Conservation (phyloP, 2,113 vertebrate genomes). For the Hypanus sabinus region DNA sequence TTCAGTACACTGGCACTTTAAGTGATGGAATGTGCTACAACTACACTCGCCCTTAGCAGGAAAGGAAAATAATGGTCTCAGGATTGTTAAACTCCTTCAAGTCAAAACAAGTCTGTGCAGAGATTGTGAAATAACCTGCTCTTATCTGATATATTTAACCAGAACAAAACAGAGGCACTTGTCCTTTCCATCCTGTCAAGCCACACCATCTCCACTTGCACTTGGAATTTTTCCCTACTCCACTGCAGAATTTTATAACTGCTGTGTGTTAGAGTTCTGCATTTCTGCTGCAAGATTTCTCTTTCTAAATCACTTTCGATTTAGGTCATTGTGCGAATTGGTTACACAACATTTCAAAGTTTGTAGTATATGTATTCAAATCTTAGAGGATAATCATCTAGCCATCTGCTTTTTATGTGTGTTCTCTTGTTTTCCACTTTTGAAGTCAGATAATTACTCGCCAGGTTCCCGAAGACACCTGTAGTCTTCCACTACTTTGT, state of each 20-base stretch:
- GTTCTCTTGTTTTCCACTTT: not conserved
- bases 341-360: not conserved
- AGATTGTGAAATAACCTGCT: constrained; percentile 37
- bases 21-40: constrained; percentile 31
- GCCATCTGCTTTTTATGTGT: not conserved
- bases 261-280: not conserved
- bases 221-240: not conserved
- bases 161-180: constrained; percentile 28
- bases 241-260: not conserved
- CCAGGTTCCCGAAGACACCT: not conserved
- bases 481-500: not conserved
- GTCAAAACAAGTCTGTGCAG: constrained; percentile 35
- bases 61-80: constrained; percentile 37
- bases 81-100: constrained; percentile 35
- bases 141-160: constrained; percentile 31
- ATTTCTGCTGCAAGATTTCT: not conserved
- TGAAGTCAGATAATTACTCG: not conserved
- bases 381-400: not conserved
- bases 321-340: not conserved
- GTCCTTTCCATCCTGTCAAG: not conserved
- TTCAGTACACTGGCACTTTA: constrained; percentile 30
- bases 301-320: not conserved
- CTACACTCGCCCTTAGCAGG: constrained; percentile 5
- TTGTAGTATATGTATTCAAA: not conserved
- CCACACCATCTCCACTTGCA: constrained; percentile 22